phyloP scores from a whole-genome alignment of 2,113 vertebrate genomes.

The Microcebus jonahi region DNA sequence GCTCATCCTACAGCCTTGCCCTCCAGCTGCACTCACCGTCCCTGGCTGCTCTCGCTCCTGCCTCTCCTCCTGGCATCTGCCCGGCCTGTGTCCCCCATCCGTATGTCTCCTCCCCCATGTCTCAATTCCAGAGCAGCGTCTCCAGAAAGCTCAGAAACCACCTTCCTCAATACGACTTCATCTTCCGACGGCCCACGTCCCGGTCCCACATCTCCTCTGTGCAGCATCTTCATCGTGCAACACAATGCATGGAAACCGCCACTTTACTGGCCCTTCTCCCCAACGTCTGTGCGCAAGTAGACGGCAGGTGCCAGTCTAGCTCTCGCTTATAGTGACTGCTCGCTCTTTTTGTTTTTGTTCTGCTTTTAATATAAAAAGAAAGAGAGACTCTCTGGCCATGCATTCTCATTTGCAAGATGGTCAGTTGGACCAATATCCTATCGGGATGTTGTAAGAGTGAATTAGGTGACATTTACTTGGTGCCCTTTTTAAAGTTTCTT shows the following conservation, averaged over 20 bases:
- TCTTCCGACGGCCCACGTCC: rapidly evolving
- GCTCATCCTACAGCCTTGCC: not conserved
- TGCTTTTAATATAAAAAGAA: not conserved
- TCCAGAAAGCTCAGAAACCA: not conserved
- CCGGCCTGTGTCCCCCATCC: rapidly evolving
- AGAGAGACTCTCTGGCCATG: not conserved
- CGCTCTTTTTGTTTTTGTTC: no score
- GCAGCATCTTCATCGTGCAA: not conserved
- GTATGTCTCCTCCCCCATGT: rapidly evolving
- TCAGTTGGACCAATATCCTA: not conserved
- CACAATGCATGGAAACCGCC: rapidly evolving
- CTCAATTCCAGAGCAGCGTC: not conserved
- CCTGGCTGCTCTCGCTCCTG: no score
- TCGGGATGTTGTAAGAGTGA: not conserved
- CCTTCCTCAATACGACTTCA: rapidly evolving
- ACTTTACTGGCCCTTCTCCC: not conserved
- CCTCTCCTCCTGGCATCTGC: not conserved
- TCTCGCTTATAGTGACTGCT: not conserved
- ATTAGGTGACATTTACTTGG: not conserved
- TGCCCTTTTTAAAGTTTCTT: not conserved
- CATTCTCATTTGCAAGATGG: not conserved
- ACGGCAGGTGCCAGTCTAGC: not conserved
- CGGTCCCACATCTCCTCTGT: not conserved
- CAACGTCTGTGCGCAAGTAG: not conserved
- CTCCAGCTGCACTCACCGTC: not conserved